Percentiles rank a stretch among this genome's conserved stretches.
Evolutionary conservation across 2,797 vertebrate species (phyloP).

Genomic region (Neomorphus geoffroyi): DNA sequence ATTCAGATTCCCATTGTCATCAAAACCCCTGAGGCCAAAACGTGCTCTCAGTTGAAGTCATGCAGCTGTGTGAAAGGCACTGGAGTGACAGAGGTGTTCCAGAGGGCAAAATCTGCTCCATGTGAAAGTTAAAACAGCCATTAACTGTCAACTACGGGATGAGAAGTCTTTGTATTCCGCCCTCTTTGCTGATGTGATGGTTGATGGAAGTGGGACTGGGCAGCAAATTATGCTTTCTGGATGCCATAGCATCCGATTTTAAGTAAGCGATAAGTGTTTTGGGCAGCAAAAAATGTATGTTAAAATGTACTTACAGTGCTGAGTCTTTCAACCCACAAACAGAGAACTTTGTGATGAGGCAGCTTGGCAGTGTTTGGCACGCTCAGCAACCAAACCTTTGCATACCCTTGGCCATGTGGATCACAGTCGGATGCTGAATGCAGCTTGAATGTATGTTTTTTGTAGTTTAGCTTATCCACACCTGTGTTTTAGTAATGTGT

Average conservation of each 20-base stretch:
- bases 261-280: background rate
- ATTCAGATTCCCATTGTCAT: background rate
- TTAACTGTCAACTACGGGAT: background rate
- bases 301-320: background rate
- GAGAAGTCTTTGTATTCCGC: background rate
- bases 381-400: background rate
- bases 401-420: accelerated
- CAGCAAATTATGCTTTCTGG: background rate
- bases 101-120: background rate
- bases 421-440: background rate
- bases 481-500: background rate
- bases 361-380: background rate
- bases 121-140: background rate
- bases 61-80: background rate
- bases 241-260: background rate
- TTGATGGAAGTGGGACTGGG: background rate
- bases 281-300: accelerated
- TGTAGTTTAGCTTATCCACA: background rate
- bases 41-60: background rate
- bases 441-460: background rate
- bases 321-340: background rate
- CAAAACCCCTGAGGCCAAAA: background rate
- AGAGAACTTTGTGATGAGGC: background rate
- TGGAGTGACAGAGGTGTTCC: background rate
- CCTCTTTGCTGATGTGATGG: background rate